Evolutionary conservation across 2,888 invertebrate species (phyloP), one percentile per base, ranked within the genome.

Genomic region (Trypoxylon attenuatum): DNA sequence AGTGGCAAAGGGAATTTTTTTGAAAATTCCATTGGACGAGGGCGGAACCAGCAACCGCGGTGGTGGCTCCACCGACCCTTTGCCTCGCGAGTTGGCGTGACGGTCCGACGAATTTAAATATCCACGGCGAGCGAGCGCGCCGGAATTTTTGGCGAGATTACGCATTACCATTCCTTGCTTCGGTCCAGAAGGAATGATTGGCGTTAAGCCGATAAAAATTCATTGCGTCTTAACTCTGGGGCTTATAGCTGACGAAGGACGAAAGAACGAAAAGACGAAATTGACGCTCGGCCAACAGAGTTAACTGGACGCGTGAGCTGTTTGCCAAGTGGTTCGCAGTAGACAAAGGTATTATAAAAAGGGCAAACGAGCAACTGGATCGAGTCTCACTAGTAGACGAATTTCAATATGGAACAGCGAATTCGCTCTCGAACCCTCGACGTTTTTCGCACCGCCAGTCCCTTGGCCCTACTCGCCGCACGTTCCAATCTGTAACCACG

Each of bases 301-400:
- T n/a, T n/a, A n/a, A n/a, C n/a, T n/a, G 68, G 49, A 63, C 68
- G 73, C 68, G 72, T 72, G 76, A 77, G 75, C 67, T 69, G 73
- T 73, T 76, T 77, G 73, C 76, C 67, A 72, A 77, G 73, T 67
- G 46, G 50, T 15, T 41, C 16, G 21, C 42, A 4, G 3, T 25
- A 43, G 42, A 49, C 29, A 42, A 41, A 18, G 27, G 25, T 22
- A 57, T 42, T 41, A 39, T 33, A 41, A 42, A n/a, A 50, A 50
- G 29, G 22, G 8, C 8, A 41, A 19, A 15, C n/a, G n/a, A 33
- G 10, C 33, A 33, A 13, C n/a, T 13, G 13, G 13, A 33, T 33
- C n/a, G 33, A n/a, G n/a, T n/a, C n/a, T n/a, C n/a, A n/a, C n/a
- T n/a, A n/a, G n/a, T n/a, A n/a, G n/a, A n/a, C n/a, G n/a, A n/a